A percentile compares a stretch with the other conserved stretches of the same genome.
phyloP scores from a whole-genome alignment of 2,888 invertebrate genomes.

The Ophion ventricosus region DNA sequence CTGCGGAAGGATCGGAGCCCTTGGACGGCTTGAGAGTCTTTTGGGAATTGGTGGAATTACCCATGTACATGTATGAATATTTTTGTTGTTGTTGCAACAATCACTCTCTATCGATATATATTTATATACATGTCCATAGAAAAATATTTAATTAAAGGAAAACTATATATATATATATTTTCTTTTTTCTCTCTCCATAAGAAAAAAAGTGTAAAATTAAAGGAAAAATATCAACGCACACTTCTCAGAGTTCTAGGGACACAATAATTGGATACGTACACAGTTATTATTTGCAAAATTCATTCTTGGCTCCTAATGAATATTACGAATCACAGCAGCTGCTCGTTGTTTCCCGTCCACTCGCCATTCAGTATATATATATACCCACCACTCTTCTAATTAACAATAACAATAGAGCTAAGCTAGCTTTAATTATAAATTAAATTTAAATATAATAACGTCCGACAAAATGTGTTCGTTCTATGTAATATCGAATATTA shows the following conservation, averaged over 20 bases:
- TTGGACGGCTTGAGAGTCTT: background rate
- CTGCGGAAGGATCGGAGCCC: background rate
- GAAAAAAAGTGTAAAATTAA: background rate
- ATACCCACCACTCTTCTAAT: conserved; percentile 60
- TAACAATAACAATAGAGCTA: conserved; percentile 64
- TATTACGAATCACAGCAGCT: conserved; percentile 52
- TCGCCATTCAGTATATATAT: background rate
- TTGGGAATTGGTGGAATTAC: conserved; percentile 9
- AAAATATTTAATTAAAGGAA: conserved; percentile 3
- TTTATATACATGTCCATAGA: conserved; percentile 13
- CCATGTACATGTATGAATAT: background rate
- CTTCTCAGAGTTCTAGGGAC: conserved; percentile 51
- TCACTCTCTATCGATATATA: conserved; percentile 43
- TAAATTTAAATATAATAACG: conserved; percentile 38
- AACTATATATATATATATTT: conserved; percentile 4
- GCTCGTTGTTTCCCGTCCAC: conserved; percentile 39
- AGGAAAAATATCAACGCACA: conserved; percentile 51
- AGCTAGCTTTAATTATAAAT: conserved; percentile 53
- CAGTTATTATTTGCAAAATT: conserved; percentile 40
- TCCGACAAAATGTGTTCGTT: conserved; percentile 21
- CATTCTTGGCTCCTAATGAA: conserved; percentile 47
- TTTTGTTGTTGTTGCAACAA: conserved; percentile 37
- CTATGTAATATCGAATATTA: conserved; percentile 30
- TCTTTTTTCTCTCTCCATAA: background rate
- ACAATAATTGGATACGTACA: conserved; percentile 29